Evolutionary conservation across 2,888 invertebrate genomes (phyloP).

Genomic region (Drosophila kambysellisi): DNA sequence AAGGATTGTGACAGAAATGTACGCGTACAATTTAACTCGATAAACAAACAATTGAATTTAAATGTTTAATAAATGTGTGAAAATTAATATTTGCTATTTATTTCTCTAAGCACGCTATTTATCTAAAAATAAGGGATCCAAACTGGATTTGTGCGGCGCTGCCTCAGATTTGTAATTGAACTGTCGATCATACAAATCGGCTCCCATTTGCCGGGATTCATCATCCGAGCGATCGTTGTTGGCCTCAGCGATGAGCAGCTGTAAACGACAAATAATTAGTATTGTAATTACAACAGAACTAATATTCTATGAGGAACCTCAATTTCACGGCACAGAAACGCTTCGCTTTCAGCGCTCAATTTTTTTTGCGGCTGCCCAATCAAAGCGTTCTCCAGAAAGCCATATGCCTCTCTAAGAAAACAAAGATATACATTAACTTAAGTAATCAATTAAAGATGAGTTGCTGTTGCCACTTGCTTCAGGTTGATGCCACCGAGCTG

Average conservation of each 20-base stretch:
- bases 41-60: constrained; percentile 68
- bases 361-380: constrained; percentile 79
- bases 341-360: constrained; percentile 62
- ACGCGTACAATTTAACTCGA: constrained; percentile 63
- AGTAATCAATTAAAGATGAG: not conserved
- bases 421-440: not conserved
- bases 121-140: constrained; percentile 61
- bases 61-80: constrained; percentile 81
- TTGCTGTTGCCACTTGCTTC: constrained; percentile 26
- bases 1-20: constrained; percentile 62
- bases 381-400: constrained; percentile 79
- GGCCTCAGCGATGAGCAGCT: constrained; percentile 77
- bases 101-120: constrained; percentile 8
- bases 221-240: constrained; percentile 69
- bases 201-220: constrained; percentile 54
- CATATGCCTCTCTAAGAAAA: constrained; percentile 73
- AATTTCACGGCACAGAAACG: constrained; percentile 77
- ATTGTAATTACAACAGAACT: not conserved
- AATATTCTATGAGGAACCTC: constrained; percentile 56
- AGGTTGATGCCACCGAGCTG: constrained; percentile 50
- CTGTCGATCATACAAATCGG: constrained; percentile 36
- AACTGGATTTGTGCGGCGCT: constrained; percentile 46
- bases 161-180: constrained; percentile 30
- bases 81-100: constrained; percentile 50
- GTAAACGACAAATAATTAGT: constrained; percentile 1